These are phyloP conservation scores for Hymenopus coronatus DNA, from an alignment of 2,888 invertebrate species.

Conservation along the genomic window DNA sequence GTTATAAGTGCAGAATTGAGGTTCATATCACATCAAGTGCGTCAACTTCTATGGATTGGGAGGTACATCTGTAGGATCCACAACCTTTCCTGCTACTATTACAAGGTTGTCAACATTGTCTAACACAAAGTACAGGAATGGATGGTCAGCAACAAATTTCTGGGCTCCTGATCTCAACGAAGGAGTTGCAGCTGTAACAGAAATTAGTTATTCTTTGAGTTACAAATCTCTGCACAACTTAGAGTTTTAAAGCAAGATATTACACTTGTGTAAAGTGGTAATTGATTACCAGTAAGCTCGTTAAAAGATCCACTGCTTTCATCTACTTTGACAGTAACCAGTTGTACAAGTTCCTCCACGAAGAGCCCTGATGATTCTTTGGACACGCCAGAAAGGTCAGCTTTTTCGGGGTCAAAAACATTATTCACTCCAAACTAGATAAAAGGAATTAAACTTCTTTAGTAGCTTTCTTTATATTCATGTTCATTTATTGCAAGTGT, in stretches of 20 bases:
- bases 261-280: background rate
- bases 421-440: conserved; percentile 55
- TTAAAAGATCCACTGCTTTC: conserved; percentile 53
- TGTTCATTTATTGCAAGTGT: too few relatives aligned
- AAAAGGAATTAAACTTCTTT: background rate
- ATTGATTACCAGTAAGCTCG: conserved; percentile 49
- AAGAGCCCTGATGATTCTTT: conserved; percentile 58
- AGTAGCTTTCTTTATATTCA: too few relatives aligned
- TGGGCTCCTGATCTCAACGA: conserved; percentile 28
- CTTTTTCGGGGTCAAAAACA: conserved; percentile 56
- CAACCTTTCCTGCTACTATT: conserved; percentile 38
- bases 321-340: conserved; percentile 62
- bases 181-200: background rate
- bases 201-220: background rate
- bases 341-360: conserved; percentile 64
- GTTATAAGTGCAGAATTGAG: background rate
- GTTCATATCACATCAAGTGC: background rate
- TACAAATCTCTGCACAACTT: background rate
- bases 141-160: conserved; percentile 39
- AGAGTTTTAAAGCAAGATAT: background rate
- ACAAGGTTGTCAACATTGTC: conserved; percentile 37
- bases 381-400: conserved; percentile 59
- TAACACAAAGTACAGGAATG: conserved; percentile 40
- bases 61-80: conserved; percentile 33
- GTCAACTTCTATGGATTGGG: background rate